Evolutionary conservation across 2,888 invertebrate genomes (phyloP), one percentile per base, ranked within the genome.

Genomic region (Malacosoma neustria): DNA sequence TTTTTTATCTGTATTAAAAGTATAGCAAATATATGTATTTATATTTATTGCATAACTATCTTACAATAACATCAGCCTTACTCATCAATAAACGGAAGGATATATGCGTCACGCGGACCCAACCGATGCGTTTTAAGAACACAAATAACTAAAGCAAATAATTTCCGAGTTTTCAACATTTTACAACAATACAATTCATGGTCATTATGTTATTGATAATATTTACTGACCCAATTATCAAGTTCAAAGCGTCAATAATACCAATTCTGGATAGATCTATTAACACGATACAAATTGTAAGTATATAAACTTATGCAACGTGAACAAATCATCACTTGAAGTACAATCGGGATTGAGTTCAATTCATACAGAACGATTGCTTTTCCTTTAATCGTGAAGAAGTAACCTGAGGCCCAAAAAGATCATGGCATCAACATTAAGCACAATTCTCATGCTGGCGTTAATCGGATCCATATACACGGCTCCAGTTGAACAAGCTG

Each of bases 151-250:
- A 48, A 50, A 45, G 48, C 53, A 61, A 60, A 63, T 58, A 52
- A 50, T 59, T 60, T 56, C 46, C 61, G 57, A 61, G 43, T 61
- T 62, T 64, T 60, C 59, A 60, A 57, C 51, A 65, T 56, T 60
- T 52, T 57, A 61, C 52, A 72, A 69, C 68, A 75, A 70, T 65
- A 57, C 57, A 64, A 70, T 63, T 74, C 84, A 84, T 62, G 80
- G 84, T 54, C 81, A 70, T 71, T 67, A 71, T 71, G 70, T 66
- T 79, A 76, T 82, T 77, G 79, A 72, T 61, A 63, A 57, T 75
- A 72, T 82, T 77, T 69, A 53, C 57, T 51, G 40, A 50, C 46
- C 35, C 29, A 32, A 67, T 84, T 81, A 79, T 47, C 71, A 52
- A 44, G 34, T 35, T 60, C 59, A 60, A 63, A 71, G 71, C 73